Evolutionary conservation across 1,140 invertebrate genomes (phyloP), one percentile per base, ranked within the genome.

Genomic region (Panulirus ornatus): DNA sequence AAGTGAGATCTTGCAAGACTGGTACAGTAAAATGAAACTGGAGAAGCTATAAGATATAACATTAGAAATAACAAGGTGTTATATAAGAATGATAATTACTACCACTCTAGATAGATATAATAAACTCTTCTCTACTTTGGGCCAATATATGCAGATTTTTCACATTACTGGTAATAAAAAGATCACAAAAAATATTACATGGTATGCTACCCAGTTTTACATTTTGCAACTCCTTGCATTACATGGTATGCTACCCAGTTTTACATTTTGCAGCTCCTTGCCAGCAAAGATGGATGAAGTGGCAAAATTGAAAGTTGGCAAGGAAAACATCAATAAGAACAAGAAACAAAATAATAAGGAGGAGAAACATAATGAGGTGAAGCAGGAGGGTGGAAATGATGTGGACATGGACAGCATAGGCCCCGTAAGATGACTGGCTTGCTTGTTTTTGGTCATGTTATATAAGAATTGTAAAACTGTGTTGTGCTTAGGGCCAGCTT

Each of bases 361-460:
- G 36, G 16, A 71, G 36, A 2, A 70, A 44, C 9, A 70, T 34
- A 2, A 34, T 9, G 2, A 63, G 22, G 22, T 51, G 14, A 42
- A 70, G 42, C n/a, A 58, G 14, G 44, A 81, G 40, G 30, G 40
- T 9, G 30, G 27, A 40, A 22, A 40, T 16, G 54, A 78, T 36
- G 27, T n/a, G 1, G 51, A 54, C 16, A 70, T 27, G 71, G 93
- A 91, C 84, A 93, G 93, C 91, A 27, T 94, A 92, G 94, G 92
- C 92, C 91, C 93, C 86, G 90, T 93, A 93, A 92, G 92, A 91
- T 27, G n/a, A 75, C n/a, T n/a, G n/a, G n/a, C n/a, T n/a, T n/a
- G n/a, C n/a, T n/a, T n/a, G n/a, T n/a, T n/a, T n/a, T n/a, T n/a
- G 30, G 0, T 27, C n/a, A 34, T n/a, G n/a, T 34, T n/a, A 8